Base-by-base conservation (phyloP, 2,797 vertebrate species). In the Trichosurus vulpecula region DNA sequence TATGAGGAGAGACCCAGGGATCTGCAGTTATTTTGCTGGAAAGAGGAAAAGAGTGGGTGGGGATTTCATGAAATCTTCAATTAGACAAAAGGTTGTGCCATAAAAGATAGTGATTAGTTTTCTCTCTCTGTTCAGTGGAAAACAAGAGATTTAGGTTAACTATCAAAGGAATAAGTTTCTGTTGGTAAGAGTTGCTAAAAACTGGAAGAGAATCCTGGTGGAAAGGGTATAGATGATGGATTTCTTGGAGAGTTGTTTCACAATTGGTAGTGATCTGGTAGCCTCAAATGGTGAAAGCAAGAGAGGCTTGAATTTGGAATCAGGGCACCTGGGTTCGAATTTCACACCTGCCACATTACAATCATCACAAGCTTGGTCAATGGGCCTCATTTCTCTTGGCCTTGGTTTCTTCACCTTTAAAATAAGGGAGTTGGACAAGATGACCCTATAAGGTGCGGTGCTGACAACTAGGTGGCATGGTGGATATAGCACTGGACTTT, bases 1-100 rank as follows among this genome's bases (percentile, higher is more conserved):
- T 41, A 92, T 96, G 90, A 96, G 53, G 14, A 95, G 94, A 95
- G 91, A 61, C 41, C 90, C 61, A 95, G 94, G 35, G 31, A 11
- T 9, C 2, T 93, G 31, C 90, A 92, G 13, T 8, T 55, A 91
- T 97, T 95, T n/a, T 93, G 54, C 27, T 92, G 47, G 25, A 92
- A 95, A 41, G 54, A 90, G 9, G 58, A 14, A 95, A 96, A 96
- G 94, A 89, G 56, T 25, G 91, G 74, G 54, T 52, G 57, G 92
- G 94, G 31, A 90, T 94, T 66, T 56, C 58, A 89, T 81, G 91
- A 54, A 90, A 55, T 81, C 14, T 95, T 93, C 52, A 56, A n/a
- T 94, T 96, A 74, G 91, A 92, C 9, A 92, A 97, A 92, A 47
- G 25, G 10, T 94, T 92, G 93, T 90, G 30, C 52, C 16, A 0